Base-by-base conservation (phyloP, 2,113 vertebrate genomes). In the Brachyistius frenatus region DNA sequence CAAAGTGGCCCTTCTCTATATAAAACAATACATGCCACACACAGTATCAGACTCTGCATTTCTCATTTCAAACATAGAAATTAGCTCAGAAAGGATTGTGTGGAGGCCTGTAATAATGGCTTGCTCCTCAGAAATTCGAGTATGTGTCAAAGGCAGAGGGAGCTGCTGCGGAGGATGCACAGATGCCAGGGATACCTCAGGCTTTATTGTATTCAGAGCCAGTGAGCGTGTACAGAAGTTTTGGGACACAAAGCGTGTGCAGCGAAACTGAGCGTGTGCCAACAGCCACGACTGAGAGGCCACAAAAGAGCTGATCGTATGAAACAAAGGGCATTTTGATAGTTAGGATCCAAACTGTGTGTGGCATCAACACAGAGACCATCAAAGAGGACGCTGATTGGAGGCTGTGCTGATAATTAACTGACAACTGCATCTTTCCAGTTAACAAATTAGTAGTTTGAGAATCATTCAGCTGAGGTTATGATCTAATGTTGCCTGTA, bases 141-240 rank as follows among this genome's bases (percentile, higher is more conserved):
- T 94, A 92, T 79, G 83, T 73, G 94, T 94, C 93, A 93, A 92
- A 93, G 91, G 80, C 92, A 92, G 91, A 92, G 92, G 90, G 94
- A 94, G 86, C 83, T 93, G 87, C 84, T 82, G 91, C 89, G 93
- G 90, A 93, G 93, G 94, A 89, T 62, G 84, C 92, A 88, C 67
- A 78, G 93, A 96, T 95, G 93, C 96, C 95, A 93, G 86, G 94
- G 93, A 96, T 96, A 94, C 94, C 95, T 95, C 92, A 84, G 72
- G 70, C 85, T 75, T 81, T 47, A 77, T 85, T 85, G 74, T 88
- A 66, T 87, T 89, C 81, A 86, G 81, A 86, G 71, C 30, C 72
- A 84, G 77, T 57, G 63, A 84, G 73, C 64, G 57, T 69, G 87
- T 65, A 66, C 76, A 84, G 71, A 85, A 62, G 66, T 15, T 67